These are phyloP conservation scores for Myripristis jacobus DNA, from an alignment of 2,797 vertebrate genomes.

Conservation along the genomic window DNA sequence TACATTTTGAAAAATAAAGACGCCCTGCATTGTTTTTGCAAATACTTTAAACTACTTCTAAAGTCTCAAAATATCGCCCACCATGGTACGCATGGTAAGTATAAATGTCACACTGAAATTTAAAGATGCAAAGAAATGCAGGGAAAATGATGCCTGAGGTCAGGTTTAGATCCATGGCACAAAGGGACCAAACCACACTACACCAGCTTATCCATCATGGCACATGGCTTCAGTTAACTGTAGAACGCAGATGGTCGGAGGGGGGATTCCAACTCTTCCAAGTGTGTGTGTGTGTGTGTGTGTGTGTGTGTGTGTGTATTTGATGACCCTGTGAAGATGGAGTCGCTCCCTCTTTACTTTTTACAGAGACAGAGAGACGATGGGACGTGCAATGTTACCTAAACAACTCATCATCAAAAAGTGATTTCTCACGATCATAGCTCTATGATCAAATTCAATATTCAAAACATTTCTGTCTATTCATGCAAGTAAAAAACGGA, in stretches of 20 bases:
- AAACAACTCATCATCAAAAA: neutral
- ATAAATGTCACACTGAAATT: conserved; percentile 19
- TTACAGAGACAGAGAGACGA: neutral
- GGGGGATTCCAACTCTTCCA: conserved; percentile 74
- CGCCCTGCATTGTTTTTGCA: conserved; percentile 12
- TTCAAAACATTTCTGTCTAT: no score
- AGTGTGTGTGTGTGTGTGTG: conserved; percentile 14
- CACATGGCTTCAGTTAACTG: conserved; percentile 83
- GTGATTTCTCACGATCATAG: no score
- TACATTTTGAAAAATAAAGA: conserved; percentile 19
- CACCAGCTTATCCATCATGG: conserved; percentile 65
- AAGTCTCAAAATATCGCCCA: neutral
- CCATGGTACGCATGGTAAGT: neutral
- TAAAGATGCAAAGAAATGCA: conserved; percentile 28
- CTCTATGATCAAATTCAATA: no score
- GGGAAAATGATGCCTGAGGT: conserved; percentile 52
- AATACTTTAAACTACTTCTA: conserved; percentile 24
- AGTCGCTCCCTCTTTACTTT: neutral
- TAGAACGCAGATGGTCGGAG: conserved; percentile 77
- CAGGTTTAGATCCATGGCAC: conserved; percentile 65
- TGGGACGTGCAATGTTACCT: neutral
- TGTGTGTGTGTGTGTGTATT: conserved; percentile 20
- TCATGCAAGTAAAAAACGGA: no score
- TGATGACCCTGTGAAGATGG: neutral
- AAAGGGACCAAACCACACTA: conserved; percentile 66